Evolutionary conservation across 2,797 vertebrate genomes (phyloP), one percentile per base, ranked within the genome.

Genomic region (Microctenopoma stevenorrisi): DNA sequence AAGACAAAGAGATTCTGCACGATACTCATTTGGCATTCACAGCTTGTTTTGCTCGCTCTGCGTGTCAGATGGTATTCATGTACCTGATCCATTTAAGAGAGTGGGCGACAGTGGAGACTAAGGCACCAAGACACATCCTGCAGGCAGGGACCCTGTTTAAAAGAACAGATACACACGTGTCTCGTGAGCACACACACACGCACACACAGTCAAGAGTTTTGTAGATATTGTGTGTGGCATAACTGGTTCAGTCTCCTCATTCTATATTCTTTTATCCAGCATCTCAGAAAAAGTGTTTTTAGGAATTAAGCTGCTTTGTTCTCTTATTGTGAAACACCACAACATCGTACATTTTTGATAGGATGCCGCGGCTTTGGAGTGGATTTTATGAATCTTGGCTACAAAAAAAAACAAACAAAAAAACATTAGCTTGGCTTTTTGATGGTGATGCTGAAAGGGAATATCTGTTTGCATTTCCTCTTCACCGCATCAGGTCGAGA

Each of bases 21-120:
- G 61, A 61, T 50, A 33, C 66, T 60, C 62, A 62, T 70, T 74
- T 75, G 40, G 62, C 71, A 69, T 66, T 65, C 53, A 50, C 49
- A 13, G 61, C 48, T 51, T 52, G 66, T 65, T 72, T 56, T 38
- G n/a, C 44, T 72, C 56, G 37, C 70, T 48, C 10, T 22, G 38
- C 48, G 40, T 60, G 72, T 82, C 77, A 71, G 66, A 77, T 65
- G 63, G 58, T 25, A 82, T 85, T 78, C 72, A 58, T 72, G 68
- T 71, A 81, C 67, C 69, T 80, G 72, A 75, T 78, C 69, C 71
- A 38, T 78, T 84, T 81, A 73, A 53, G 70, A 76, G 85, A 57
- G 63, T 26, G 73, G 78, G 64, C 60, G 65, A 71, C n/a, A 1
- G 54, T 44, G 57, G 72, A 83, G 67, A 66, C 72, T 74, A 77